phyloP scores from a whole-genome alignment of 37 sponge, comb jelly and placozoan genomes.

The Halichondria panicea region DNA sequence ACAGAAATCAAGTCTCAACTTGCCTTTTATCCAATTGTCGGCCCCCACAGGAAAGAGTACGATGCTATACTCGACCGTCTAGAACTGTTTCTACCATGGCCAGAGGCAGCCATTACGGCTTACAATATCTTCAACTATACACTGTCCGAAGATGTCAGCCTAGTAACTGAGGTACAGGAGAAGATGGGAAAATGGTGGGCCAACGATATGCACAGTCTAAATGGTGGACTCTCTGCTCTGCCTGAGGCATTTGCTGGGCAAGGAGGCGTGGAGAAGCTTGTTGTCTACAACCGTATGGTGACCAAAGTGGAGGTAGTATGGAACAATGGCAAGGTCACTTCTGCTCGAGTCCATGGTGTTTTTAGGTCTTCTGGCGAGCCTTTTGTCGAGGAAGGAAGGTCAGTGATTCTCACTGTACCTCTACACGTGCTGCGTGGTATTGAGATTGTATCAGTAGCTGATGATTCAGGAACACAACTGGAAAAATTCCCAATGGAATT shows the following conservation, averaged over 20 bases:
- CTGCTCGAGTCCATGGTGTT: background rate
- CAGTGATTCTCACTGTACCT: conserved; percentile 56
- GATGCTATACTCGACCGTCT: conserved; percentile 34
- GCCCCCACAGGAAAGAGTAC: no score
- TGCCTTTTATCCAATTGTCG: background rate
- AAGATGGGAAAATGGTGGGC: conserved; percentile 53
- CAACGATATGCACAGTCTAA: conserved; percentile 41
- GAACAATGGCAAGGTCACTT: conserved; percentile 10
- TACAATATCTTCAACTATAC: conserved; percentile 35
- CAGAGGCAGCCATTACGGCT: conserved; percentile 49
- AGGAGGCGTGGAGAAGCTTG: no score
- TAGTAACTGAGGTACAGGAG: conserved; percentile 38
- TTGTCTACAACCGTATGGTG: no score
- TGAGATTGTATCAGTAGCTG: no score
- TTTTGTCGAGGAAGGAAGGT: conserved; percentile 18
- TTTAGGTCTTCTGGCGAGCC: background rate
- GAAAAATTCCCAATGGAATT: background rate
- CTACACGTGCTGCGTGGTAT: no score
- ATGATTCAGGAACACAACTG: no score
- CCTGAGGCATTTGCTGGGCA: conserved; percentile 58
- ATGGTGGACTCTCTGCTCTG: conserved; percentile 43
- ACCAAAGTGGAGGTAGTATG: conserved; percentile 11
- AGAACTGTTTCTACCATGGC: conserved; percentile 56
- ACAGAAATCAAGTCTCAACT: no score
- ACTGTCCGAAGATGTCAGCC: conserved; percentile 23